phyloP scores from a whole-genome alignment of 2,888 invertebrate genomes.

The Nezara viridula region DNA sequence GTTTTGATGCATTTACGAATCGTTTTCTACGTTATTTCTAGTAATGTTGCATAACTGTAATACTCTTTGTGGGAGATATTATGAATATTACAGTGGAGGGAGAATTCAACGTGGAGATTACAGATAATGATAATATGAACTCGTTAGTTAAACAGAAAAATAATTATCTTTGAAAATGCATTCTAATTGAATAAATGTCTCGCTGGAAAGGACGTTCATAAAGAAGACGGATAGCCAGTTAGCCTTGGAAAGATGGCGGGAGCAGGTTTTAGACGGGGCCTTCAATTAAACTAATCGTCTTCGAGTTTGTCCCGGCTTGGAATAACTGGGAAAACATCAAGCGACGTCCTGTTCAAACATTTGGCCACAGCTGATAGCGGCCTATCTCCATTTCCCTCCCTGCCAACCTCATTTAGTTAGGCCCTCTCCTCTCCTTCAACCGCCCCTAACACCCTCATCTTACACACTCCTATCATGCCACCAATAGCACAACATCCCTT shows the following conservation, averaged over 20 bases:
- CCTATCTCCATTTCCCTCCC: constrained; percentile 11
- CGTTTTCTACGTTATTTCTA: too few relatives aligned
- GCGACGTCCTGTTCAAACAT: constrained; percentile 36
- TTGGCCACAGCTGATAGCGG: constrained; percentile 38
- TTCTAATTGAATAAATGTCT: neutral
- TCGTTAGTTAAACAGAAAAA: neutral
- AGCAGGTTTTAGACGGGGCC: neutral
- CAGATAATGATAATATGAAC: neutral
- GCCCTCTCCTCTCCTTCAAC: neutral
- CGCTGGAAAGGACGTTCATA: neutral
- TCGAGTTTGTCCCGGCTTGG: neutral
- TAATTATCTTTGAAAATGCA: neutral
- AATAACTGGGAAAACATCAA: constrained; percentile 45
- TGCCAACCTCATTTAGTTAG: constrained; percentile 37
- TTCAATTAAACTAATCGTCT: constrained; percentile 46
- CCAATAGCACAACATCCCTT: neutral
- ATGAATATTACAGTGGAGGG: too few relatives aligned
- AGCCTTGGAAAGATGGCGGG: neutral
- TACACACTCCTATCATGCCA: neutral
- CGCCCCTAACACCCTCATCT: neutral
- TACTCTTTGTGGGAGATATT: too few relatives aligned
- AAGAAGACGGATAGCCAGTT: neutral
- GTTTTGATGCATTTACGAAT: too few relatives aligned
- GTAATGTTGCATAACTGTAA: too few relatives aligned
- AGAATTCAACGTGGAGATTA: too few relatives aligned